A percentile compares a stretch with the other conserved stretches of the same genome.
These are phyloP conservation scores for Bombylius major DNA, from an alignment of 2,888 invertebrate genomes.

Conservation along the genomic window DNA sequence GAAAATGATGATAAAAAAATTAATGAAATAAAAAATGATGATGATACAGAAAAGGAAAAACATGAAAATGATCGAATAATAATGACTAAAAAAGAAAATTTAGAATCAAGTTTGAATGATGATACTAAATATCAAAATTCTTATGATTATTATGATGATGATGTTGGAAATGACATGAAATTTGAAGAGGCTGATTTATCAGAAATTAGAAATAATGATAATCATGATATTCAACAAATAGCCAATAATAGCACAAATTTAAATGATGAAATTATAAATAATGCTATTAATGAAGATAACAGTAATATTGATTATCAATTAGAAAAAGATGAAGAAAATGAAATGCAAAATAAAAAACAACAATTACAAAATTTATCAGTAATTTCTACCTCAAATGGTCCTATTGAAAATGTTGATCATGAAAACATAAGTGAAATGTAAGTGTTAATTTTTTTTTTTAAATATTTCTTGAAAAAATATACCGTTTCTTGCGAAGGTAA, in stretches of 20 bases:
- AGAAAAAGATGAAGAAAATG: not conserved
- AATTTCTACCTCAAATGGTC: not conserved
- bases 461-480: too few species aligned
- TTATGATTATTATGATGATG: not conserved
- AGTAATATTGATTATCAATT: not conserved
- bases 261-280: not conserved
- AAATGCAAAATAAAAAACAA: not conserved
- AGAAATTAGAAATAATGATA: not conserved
- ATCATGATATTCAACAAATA: not conserved
- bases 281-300: not conserved
- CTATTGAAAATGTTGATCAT: not conserved
- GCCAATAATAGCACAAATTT: not conserved
- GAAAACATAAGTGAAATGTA: too few species aligned
- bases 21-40: not conserved
- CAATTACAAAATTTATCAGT: not conserved
- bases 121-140: not conserved
- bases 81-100: not conserved
- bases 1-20: not conserved
- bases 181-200: not conserved
- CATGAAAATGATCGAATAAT: not conserved
- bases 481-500: too few species aligned
- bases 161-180: too few species aligned
- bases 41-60: not conserved
- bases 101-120: not conserved
- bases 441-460: too few species aligned